These are phyloP conservation scores for Salvelinus namaycush DNA, from an alignment of 2,113 vertebrate genomes.

Conservation along the genomic window DNA sequence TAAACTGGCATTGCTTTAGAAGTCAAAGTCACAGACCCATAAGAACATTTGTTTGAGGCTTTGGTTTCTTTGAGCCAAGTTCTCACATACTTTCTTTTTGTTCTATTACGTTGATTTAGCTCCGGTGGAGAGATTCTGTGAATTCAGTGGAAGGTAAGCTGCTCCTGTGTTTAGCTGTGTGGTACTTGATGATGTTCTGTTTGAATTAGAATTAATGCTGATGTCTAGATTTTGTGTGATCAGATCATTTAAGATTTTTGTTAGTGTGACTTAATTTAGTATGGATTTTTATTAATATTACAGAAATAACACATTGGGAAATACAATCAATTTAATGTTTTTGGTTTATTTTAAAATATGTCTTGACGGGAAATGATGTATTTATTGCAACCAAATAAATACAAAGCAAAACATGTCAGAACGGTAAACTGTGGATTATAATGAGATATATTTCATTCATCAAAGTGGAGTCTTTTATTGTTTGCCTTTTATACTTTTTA, in stretches of 20 bases:
- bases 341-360: too few species aligned
- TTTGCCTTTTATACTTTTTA: conserved; percentile 42
- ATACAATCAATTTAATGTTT: neutral
- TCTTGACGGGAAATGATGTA: neutral
- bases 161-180: neutral
- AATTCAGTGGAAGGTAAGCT: conserved; percentile 58
- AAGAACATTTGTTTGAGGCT: conserved; percentile 20
- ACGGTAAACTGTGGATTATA: neutral
- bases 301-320: neutral
- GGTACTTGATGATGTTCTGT: conserved; percentile 4
- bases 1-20: conserved; percentile 71
- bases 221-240: neutral
- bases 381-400: neutral
- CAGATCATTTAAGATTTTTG: neutral
- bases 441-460: conserved; percentile 13
- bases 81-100: too few species aligned
- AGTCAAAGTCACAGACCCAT: conserved; percentile 45
- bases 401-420: neutral
- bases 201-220: neutral
- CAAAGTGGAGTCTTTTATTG: conserved; percentile 22
- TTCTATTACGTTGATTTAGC: conserved; percentile 19
- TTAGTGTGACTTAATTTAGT: neutral
- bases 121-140: conserved; percentile 29
- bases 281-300: neutral
- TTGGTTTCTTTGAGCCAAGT: conserved; percentile 33